Percentiles rank a stretch among this genome's conserved stretches.
Conservation (phyloP, 2,797 vertebrate genomes). For the Urocyon cinereoargenteus region DNA sequence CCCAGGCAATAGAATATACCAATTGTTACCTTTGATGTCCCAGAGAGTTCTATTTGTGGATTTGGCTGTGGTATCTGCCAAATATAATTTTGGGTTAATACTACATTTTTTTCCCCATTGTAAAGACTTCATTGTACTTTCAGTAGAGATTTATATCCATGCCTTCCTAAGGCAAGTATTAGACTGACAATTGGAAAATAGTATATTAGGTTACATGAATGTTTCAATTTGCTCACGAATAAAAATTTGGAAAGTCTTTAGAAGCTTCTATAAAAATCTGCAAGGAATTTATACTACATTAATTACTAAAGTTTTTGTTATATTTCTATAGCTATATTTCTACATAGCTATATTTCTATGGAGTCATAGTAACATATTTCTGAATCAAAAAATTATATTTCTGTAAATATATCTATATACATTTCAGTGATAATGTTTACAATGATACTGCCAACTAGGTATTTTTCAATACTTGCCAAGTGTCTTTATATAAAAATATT, state of each 20-base stretch:
- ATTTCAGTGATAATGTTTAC: background rate
- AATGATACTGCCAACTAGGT: background rate
- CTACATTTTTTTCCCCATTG: background rate
- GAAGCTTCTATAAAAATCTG: background rate
- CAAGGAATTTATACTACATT: background rate
- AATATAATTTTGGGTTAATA: slow-evolving; percentile 66
- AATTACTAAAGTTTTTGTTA: background rate
- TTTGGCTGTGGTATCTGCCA: slow-evolving; percentile 55
- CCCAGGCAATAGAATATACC: background rate
- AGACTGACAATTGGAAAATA: background rate
- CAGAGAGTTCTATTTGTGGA: slow-evolving; percentile 59
- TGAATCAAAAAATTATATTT: background rate
- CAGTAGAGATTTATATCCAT: background rate
- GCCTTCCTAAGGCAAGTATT: background rate
- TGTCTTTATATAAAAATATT: background rate
- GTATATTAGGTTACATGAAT: background rate
- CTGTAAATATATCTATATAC: background rate
- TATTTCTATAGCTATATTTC: background rate
- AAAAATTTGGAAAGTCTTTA: background rate
- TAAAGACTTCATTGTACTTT: background rate
- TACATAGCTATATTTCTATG: background rate
- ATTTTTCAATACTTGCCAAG: background rate
- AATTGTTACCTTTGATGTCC: slow-evolving; percentile 64
- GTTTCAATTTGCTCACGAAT: background rate
- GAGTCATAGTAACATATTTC: background rate